These are phyloP conservation scores for Rhamnusium bicolor DNA, from an alignment of 2,888 invertebrate genomes.

Conservation along the genomic window DNA sequence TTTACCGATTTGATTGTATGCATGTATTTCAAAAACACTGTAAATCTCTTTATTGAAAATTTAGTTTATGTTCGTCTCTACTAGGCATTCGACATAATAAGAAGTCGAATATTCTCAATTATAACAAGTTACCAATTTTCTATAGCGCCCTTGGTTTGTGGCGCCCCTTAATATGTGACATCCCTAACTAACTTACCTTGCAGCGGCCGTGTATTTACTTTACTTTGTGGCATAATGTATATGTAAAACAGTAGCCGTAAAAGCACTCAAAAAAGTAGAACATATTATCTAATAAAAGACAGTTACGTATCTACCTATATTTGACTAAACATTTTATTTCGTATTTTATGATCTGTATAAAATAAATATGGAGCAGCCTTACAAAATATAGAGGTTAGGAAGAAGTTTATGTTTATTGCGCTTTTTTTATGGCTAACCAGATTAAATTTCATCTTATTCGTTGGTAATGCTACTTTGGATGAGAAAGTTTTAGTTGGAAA, in stretches of 20 bases:
- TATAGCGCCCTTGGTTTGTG: no score
- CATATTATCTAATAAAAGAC: slow-evolving; percentile 38
- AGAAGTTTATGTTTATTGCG: slow-evolving; percentile 48
- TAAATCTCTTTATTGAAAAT: no score
- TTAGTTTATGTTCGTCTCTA: no score
- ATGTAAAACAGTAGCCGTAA: not conserved
- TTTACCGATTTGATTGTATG: no score
- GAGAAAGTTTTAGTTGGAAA: not conserved
- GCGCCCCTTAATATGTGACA: no score
- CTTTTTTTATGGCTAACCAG: slow-evolving; percentile 41
- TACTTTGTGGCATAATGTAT: not conserved
- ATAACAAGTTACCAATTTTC: no score
- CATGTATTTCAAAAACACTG: no score
- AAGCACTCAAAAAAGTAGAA: not conserved
- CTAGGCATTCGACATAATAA: no score
- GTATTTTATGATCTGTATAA: slow-evolving; percentile 59
- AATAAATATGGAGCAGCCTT: slow-evolving; percentile 52
- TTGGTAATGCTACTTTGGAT: slow-evolving; percentile 9
- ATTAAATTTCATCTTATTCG: slow-evolving; percentile 41
- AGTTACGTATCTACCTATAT: slow-evolving; percentile 38
- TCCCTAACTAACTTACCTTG: not conserved
- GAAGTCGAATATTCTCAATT: no score
- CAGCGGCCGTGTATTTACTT: not conserved
- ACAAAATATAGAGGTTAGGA: slow-evolving; percentile 52
- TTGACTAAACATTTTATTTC: slow-evolving; percentile 59